Evolutionary conservation across 2,888 invertebrate species (phyloP).

Genomic region (Drosophila maculinotata): DNA sequence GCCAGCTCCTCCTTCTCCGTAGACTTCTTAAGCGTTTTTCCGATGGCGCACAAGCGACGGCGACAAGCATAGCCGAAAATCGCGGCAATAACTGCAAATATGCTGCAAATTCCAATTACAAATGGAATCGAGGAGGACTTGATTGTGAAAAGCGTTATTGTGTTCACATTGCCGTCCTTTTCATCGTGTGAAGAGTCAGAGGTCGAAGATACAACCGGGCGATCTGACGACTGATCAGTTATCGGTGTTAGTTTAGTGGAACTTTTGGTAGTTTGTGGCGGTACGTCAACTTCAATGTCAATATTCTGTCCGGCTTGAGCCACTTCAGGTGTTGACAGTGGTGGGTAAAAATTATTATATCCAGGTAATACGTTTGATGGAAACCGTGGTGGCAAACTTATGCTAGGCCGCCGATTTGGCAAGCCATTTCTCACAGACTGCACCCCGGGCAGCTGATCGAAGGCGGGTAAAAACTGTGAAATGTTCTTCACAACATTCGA

Average conservation of each 20-base stretch:
- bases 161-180: constrained; percentile 14
- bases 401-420: constrained; percentile 68
- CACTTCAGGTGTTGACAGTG: constrained; percentile 13
- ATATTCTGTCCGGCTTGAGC: constrained; percentile 7
- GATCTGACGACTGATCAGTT: constrained; percentile 44
- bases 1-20: constrained; percentile 91
- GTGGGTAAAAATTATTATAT: constrained; percentile 84
- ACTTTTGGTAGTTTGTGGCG: constrained; percentile 10
- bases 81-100: constrained; percentile 89
- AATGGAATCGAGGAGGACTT: constrained; percentile 89
- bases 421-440: constrained; percentile 82
- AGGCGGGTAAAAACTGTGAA: constrained; percentile 83
- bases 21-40: constrained; percentile 86
- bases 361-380: constrained; percentile 45
- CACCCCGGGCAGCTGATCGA: constrained; percentile 84
- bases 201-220: constrained; percentile 2
- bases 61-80: constrained; percentile 89
- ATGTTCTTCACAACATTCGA: constrained; percentile 81
- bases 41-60: constrained; percentile 89
- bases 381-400: constrained; percentile 75
- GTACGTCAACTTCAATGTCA: constrained; percentile 31
- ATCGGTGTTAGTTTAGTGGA: constrained; percentile 78
- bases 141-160: constrained; percentile 78
- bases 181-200: constrained; percentile 9
- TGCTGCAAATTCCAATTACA: constrained; percentile 88